Evolutionary conservation across 2,888 invertebrate species (phyloP), one percentile per base, ranked within the genome.

Genomic region (Lamellibrachia columna): DNA sequence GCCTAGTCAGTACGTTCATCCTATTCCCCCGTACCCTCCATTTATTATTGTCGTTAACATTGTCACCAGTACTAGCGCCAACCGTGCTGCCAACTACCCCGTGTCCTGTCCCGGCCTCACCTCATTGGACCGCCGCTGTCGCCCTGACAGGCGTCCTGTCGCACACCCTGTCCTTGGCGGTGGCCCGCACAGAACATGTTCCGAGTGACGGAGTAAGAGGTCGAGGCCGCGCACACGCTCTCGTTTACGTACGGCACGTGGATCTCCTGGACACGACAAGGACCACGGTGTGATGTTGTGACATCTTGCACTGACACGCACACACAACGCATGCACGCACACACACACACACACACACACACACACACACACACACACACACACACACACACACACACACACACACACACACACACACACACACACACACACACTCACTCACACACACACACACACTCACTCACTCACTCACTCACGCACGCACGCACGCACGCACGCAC

Each of bases 191-290:
- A 75, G 75, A 75, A 75, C 75, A 75, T 75, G 75, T 75, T 75
- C 75, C 75, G 75, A 6, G 75, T 75, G 15, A 75, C 75, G 15
- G 75, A 0, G 75, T 15, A 75, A 11, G 22, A 4, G 22, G 75
- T 75, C 75, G 75, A 75, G 22, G 75, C 75, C 75, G 75, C 15
- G n/a, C 75, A 75, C 75, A 75, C 75, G 75, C 75, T 75, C 75
- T 75, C 22, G 75, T 75, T 75, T 2, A 75, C 75, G 75, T 75
- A 75, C 22, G 75, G 75, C 75, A 75, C 75, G 75, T 75, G 75
- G 75, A 75, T 75, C 75, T 22, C 75, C 75, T 75, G 75, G 11
- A 58, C 58, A 8, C 2, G 60, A 75, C 75, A 75, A 6, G 15
- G 75, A 4, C 15, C 22, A 75, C 75, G n/a, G 22, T 6, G 75